Evolutionary conservation across 2,888 invertebrate species (phyloP).

Genomic region (Chymomyza caudatula): DNA sequence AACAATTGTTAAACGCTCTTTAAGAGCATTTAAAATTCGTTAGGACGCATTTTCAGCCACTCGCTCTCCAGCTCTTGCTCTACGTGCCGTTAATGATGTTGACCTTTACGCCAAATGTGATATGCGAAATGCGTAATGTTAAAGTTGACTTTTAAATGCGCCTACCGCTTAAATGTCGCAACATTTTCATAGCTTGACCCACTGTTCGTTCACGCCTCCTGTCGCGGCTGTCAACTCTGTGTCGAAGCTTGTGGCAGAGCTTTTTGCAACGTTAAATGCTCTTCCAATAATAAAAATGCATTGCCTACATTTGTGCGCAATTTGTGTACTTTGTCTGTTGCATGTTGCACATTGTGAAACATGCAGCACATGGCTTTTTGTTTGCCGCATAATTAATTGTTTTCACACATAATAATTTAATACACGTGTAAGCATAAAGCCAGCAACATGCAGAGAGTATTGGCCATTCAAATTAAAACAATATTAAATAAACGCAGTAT

Average conservation of each 20-base stretch:
- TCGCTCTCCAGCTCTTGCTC: background rate
- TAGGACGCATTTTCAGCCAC: background rate
- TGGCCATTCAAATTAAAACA: conserved; percentile 36
- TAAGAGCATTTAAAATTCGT: background rate
- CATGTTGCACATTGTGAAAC: background rate
- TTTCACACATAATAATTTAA: conserved; percentile 77
- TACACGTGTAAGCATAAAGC: conserved; percentile 59
- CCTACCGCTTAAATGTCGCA: background rate
- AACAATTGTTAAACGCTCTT: background rate
- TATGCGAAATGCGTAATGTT: background rate
- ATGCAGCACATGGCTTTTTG: conserved; percentile 4
- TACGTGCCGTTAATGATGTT: conserved; percentile 62
- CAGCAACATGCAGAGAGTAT: background rate
- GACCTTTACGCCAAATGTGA: conserved; percentile 56
- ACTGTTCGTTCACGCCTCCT: background rate
- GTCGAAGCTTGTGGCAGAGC: conserved; percentile 26
- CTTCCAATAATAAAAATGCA: conserved; percentile 48
- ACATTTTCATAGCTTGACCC: background rate
- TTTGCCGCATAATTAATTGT: conserved; percentile 74
- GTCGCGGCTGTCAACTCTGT: conserved; percentile 26
- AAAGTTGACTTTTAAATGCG: background rate
- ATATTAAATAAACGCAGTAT: conserved; percentile 60
- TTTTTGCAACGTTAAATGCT: conserved; percentile 55
- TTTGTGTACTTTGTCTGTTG: conserved; percentile 22
- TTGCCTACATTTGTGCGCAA: conserved; percentile 62